Evolutionary conservation across 2,113 vertebrate species (phyloP).

Genomic region (Hippoglossus stenolepis): DNA sequence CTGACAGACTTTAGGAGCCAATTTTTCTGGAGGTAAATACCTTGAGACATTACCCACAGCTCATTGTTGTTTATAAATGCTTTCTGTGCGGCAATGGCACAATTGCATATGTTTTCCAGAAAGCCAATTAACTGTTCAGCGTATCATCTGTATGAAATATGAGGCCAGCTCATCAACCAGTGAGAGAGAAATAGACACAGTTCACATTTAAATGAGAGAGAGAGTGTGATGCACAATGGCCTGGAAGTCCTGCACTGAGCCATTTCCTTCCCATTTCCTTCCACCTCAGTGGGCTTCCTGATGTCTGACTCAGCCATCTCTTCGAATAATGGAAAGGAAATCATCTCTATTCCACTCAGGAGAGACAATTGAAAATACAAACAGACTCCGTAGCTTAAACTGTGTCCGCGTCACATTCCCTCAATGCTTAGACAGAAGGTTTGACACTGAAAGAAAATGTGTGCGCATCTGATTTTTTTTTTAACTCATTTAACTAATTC

Average conservation of each 20-base stretch:
- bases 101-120: slow-evolving; percentile 2
- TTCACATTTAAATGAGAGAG: slow-evolving; percentile 15
- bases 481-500: slow-evolving; percentile 18
- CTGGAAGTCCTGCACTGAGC: slow-evolving; percentile 18
- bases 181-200: neutral
- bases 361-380: slow-evolving; percentile 33
- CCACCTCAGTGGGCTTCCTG: slow-evolving; percentile 36
- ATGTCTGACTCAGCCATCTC: slow-evolving; percentile 39
- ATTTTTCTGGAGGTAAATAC: too few species aligned
- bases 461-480: slow-evolving; percentile 20
- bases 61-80: too few species aligned
- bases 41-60: too few species aligned
- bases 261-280: slow-evolving; percentile 43
- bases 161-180: slow-evolving; percentile 4
- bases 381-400: too few species aligned
- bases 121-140: slow-evolving; percentile 5
- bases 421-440: slow-evolving; percentile 6
- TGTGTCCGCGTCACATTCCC: neutral
- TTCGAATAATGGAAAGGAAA: slow-evolving; percentile 31
- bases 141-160: slow-evolving; percentile 10
- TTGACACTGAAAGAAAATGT: neutral
- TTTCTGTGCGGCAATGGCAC: too few species aligned
- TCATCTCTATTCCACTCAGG: slow-evolving; percentile 50
- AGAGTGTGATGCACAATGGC: neutral
- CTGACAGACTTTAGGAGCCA: too few species aligned